These are phyloP conservation scores for Camelus bactrianus DNA, from an alignment of 2,113 vertebrate genomes.

Conservation along the genomic window DNA sequence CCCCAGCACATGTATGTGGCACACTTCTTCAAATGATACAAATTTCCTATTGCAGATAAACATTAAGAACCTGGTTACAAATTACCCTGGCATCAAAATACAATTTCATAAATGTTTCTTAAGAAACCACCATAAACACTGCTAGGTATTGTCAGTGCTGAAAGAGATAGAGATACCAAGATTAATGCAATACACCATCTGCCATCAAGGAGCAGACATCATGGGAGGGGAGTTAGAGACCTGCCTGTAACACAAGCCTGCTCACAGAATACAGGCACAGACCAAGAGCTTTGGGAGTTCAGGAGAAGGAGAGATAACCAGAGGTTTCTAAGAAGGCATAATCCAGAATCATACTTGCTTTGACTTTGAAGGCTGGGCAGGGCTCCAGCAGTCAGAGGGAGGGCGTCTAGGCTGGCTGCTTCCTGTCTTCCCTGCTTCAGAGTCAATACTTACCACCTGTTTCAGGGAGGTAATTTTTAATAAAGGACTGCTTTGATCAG, in stretches of 20 bases:
- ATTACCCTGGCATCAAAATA: not conserved
- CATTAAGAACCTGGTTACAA: not conserved
- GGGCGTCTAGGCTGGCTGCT: not conserved
- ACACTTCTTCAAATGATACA: not conserved
- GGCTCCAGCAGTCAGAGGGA: not conserved
- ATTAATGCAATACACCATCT: not conserved
- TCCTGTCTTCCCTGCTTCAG: not conserved
- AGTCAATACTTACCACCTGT: not conserved
- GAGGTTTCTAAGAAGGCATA: constrained; percentile 1
- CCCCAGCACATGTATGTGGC: not conserved
- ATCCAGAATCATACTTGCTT: not conserved
- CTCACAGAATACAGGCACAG: not conserved
- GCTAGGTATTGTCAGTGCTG: not conserved
- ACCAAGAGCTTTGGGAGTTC: not conserved
- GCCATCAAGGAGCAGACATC: not conserved
- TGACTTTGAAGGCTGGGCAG: not conserved
- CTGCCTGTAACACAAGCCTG: not conserved
- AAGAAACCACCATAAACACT: not conserved
- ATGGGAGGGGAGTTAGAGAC: not conserved
- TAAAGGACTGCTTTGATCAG: not conserved
- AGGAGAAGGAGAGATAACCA: not conserved
- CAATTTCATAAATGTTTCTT: not conserved
- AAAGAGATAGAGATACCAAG: not conserved
- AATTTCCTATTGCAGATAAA: not conserved
- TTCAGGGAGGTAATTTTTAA: constrained; percentile 17